phyloP scores from a whole-genome alignment of 2,113 vertebrate genomes.

The Stictonetta naevosa region DNA sequence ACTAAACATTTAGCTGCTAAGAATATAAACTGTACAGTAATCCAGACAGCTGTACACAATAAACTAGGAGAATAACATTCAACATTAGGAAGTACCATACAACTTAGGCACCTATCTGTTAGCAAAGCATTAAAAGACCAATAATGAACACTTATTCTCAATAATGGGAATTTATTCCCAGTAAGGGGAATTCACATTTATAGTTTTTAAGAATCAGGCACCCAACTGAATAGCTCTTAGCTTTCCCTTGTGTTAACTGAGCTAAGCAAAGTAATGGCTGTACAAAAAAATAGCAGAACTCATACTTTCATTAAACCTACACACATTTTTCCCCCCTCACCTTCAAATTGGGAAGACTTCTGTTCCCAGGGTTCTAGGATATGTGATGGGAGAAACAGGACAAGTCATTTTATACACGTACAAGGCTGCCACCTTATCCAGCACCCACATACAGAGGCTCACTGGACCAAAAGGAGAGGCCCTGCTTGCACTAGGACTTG shows the following conservation, averaged over 20 bases:
- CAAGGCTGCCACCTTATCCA: not conserved
- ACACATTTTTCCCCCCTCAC: too few species aligned
- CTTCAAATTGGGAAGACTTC: not conserved
- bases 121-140: not conserved
- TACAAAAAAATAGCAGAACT: not conserved
- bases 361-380: not conserved
- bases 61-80: not conserved
- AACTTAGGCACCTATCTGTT: not conserved
- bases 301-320: not conserved
- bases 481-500: not conserved
- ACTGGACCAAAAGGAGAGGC: not conserved
- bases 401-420: not conserved
- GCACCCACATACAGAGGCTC: not conserved
- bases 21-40: not conserved
- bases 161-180: too few species aligned
- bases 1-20: slow-evolving; percentile 16
- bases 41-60: not conserved
- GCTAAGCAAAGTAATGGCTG: not conserved
- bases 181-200: not conserved
- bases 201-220: not conserved
- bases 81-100: not conserved
- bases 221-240: not conserved
- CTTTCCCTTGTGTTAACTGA: not conserved
- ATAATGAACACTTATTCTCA: not conserved
- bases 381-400: not conserved